Percentiles rank a stretch among this genome's conserved stretches.
phyloP scores from a whole-genome alignment of 2,113 vertebrate species.

The Recurvirostra avosetta region DNA sequence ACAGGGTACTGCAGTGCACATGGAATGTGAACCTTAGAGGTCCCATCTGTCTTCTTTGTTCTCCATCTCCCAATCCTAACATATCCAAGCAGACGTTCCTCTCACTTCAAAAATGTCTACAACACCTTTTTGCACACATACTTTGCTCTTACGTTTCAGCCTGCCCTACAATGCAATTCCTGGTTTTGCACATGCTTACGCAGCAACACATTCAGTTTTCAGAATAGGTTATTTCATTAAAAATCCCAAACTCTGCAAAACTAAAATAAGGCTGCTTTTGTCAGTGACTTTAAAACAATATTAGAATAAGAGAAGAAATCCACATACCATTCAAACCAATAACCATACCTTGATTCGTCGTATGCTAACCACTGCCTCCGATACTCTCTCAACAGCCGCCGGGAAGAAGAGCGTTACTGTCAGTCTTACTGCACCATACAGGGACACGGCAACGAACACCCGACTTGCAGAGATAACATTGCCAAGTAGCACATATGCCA shows the following conservation, averaged over 20 bases:
- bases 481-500: constrained; percentile 84
- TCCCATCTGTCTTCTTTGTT: neutral
- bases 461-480: constrained; percentile 84
- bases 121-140: neutral
- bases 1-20: neutral
- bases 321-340: neutral
- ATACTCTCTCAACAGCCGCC: constrained; percentile 84
- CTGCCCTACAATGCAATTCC: rapidly evolving
- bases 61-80: neutral
- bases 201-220: rapidly evolving
- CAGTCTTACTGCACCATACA: constrained; percentile 87
- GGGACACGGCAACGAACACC: constrained; percentile 86
- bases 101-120: neutral
- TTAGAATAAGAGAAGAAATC: neutral
- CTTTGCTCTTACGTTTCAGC: neutral
- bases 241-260: neutral
- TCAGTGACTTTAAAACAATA: neutral
- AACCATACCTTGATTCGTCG: constrained; percentile 85
- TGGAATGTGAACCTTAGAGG: neutral
- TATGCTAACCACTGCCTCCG: constrained; percentile 88
- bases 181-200: rapidly evolving
- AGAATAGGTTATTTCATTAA: neutral
- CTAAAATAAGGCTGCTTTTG: neutral
- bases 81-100: rapidly evolving
- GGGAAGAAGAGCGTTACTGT: constrained; percentile 95